Conservation (phyloP, 2,113 vertebrate genomes). For the Colaptes auratus region DNA sequence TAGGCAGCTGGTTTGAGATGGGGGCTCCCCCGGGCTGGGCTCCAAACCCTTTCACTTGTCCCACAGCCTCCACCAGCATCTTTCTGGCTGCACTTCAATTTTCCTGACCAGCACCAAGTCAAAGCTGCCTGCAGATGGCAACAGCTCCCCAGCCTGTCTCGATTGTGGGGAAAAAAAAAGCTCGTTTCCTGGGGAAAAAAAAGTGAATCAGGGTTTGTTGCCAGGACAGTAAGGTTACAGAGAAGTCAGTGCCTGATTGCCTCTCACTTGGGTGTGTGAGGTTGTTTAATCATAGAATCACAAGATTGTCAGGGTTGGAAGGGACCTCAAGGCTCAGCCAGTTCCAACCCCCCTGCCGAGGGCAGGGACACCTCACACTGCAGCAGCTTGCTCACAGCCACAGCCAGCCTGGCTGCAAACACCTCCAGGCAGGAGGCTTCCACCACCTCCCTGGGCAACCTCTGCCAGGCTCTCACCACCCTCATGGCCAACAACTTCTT, state of each 20-base stretch:
- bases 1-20: neutral
- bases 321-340: too few species aligned
- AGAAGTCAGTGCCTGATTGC: neutral
- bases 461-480: too few species aligned
- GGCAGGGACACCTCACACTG: too few species aligned
- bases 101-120: neutral
- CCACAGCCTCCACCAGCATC: neutral
- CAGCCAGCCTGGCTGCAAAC: too few species aligned
- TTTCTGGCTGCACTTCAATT: neutral
- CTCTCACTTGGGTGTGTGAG: neutral
- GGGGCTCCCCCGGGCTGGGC: neutral
- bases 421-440: too few species aligned
- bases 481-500: too few species aligned
- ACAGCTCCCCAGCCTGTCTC: neutral
- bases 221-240: accelerated
- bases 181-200: neutral
- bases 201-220: neutral
- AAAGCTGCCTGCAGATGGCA: neutral
- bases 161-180: neutral
- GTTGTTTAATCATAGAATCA: too few species aligned
- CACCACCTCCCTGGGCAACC: too few species aligned
- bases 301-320: too few species aligned
- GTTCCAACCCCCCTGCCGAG: too few species aligned
- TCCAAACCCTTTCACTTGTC: neutral
- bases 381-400: too few species aligned